Evolutionary conservation across 1,140 invertebrate species (phyloP).

Genomic region (Drosophila rhopaloa): DNA sequence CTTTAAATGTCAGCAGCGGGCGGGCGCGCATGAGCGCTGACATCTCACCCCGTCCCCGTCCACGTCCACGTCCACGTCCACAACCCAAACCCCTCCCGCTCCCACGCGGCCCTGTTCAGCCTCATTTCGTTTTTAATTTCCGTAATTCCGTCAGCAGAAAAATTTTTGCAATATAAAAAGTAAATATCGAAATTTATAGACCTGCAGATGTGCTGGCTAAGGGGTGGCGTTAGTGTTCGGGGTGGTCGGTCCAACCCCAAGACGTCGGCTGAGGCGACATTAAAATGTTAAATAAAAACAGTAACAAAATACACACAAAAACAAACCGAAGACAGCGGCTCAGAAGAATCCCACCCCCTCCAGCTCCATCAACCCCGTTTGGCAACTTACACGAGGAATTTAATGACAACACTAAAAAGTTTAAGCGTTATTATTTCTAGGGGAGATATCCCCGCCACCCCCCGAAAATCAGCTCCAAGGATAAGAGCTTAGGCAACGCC

Average conservation of each 20-base stretch:
- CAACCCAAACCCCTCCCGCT: not conserved
- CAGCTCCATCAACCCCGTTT: constrained; percentile 29
- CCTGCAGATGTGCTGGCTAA: constrained; percentile 69
- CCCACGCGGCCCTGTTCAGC: constrained; percentile 51
- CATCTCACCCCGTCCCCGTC: not conserved
- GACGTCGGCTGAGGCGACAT: constrained; percentile 65
- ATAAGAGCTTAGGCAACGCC: constrained; percentile 68
- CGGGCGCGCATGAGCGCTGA: constrained; percentile 69
- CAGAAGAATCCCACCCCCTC: no score
- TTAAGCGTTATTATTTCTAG: constrained; percentile 85
- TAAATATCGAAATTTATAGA: constrained; percentile 85
- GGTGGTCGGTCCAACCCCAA: not conserved
- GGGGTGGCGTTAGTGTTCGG: constrained; percentile 43
- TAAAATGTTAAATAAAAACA: constrained; percentile 84
- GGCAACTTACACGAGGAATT: constrained; percentile 84
- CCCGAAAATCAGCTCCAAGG: constrained; percentile 69
- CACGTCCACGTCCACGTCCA: no score
- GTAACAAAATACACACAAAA: constrained; percentile 76
- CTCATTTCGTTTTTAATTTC: constrained; percentile 85
- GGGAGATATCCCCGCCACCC: constrained; percentile 47
- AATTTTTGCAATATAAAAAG: constrained; percentile 85
- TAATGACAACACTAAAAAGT: constrained; percentile 85
- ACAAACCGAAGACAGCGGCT: constrained; percentile 50
- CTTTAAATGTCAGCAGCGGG: constrained; percentile 54
- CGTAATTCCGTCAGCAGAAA: constrained; percentile 84